Evolutionary conservation across 1,140 invertebrate genomes (phyloP), one percentile per base, ranked within the genome.

Genomic region (Anastrepha obliqua): DNA sequence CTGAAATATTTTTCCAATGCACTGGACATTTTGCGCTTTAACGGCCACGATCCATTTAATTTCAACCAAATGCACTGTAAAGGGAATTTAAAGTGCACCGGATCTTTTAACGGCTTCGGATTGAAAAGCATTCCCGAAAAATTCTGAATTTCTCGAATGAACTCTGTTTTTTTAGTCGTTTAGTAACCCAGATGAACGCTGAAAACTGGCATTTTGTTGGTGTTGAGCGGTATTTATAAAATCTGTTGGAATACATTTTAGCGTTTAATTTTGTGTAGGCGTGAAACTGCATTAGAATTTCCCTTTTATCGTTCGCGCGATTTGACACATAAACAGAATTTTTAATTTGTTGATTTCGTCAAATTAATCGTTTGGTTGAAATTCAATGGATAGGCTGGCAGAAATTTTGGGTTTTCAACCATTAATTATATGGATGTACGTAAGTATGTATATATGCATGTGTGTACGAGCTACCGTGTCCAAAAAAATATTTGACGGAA

Each of bases 11-110:
- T 87, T 6, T 85, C 17, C 29, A 1, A 85, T 13, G 55, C 5
- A 29, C 8, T 51, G 8, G 78, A 51, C 6, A 39, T 44, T 0
- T 47, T 39, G 0, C 15, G 58, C 55, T 89, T 47, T 6, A 92
- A 55, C 11, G 92, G 92, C 92, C 92, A 93, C 29, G 91, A 92
- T 6, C 92, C 92, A 88, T 93, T 93, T n/a, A 93, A 42, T 88
- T 93, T 93, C n/a, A 93, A 70, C 90, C 90, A 91, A 70, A 90
- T 89, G 78, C 92, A 93, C 64, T 93, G 92, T 20, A 88, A 20
- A 8, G 92, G 92, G 59, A 93, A 90, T 17, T 89, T 89, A 88
- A 92, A 91, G 7, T 64, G 55, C 3, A 29, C 11, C 17, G 86
- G 87, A 87, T 89, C 81, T 20, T 67, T 64, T 20, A 59, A 67